Conservation (phyloP, 2,888 invertebrate species). For the Watsonalla cultraria region DNA sequence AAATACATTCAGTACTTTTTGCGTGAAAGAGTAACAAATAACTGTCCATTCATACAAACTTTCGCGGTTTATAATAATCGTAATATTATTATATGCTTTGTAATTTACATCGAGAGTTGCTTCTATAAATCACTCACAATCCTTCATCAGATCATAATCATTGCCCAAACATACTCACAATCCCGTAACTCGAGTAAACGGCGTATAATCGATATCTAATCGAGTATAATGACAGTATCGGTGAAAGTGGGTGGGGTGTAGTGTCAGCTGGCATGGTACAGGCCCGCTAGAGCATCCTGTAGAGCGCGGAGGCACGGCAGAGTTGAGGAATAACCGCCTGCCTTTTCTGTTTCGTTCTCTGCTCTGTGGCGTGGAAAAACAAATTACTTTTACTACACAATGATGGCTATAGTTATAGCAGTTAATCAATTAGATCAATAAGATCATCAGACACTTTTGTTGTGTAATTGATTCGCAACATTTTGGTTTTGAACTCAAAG, state of each 20-base stretch:
- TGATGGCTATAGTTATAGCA: too few relatives aligned
- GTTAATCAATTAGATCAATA: too few relatives aligned
- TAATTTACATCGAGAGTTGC: too few relatives aligned
- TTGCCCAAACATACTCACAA: background rate
- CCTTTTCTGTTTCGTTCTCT: constrained; percentile 86
- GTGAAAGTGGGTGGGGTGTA: constrained; percentile 9
- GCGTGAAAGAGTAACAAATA: too few relatives aligned
- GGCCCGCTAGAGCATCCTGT: constrained; percentile 91
- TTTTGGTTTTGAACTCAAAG: too few relatives aligned
- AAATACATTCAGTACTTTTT: too few relatives aligned
- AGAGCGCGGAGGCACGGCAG: constrained; percentile 92
- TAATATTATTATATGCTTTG: too few relatives aligned
- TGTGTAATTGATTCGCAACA: too few relatives aligned
- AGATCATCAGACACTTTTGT: too few relatives aligned
- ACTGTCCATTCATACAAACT: too few relatives aligned
- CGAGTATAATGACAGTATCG: constrained; percentile 39
- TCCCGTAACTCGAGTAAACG: background rate
- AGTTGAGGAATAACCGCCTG: constrained; percentile 91
- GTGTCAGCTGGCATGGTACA: constrained; percentile 79
- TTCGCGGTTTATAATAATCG: too few relatives aligned
- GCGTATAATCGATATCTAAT: constrained; percentile 22
- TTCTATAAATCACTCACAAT: background rate
- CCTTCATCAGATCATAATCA: background rate
- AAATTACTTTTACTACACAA: background rate
- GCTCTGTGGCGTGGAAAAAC: constrained; percentile 54